phyloP scores from a whole-genome alignment of 2,888 invertebrate species.

The Scaptomyza polygonia region DNA sequence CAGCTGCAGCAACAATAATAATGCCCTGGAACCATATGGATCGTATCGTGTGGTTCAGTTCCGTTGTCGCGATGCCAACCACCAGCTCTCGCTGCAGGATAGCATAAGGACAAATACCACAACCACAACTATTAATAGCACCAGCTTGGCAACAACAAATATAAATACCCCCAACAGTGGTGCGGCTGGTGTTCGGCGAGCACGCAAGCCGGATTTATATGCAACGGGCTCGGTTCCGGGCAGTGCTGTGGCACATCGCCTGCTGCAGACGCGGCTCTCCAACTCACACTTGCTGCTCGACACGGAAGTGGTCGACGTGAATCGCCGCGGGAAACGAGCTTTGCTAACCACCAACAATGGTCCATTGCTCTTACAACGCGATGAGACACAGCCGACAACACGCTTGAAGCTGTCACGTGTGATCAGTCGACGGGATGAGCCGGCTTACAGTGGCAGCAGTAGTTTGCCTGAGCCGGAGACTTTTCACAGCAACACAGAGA shows the following conservation, averaged over 20 bases:
- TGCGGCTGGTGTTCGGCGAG: constrained; percentile 33
- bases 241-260: constrained; percentile 64
- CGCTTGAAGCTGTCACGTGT: constrained; percentile 79
- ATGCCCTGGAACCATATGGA: constrained; percentile 81
- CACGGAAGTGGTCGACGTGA: constrained; percentile 57
- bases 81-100: constrained; percentile 83
- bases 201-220: constrained; percentile 77
- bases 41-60: constrained; percentile 83
- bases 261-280: constrained; percentile 79
- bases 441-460: constrained; percentile 57
- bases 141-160: constrained; percentile 25
- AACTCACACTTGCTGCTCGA: constrained; percentile 62
- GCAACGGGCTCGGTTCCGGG: constrained; percentile 43
- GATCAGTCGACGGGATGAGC: constrained; percentile 72
- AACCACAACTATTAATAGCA: constrained; percentile 76
- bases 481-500: constrained; percentile 11
- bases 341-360: constrained; percentile 69
- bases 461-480: constrained; percentile 63
- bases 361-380: constrained; percentile 53
- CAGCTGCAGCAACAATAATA: constrained; percentile 83
- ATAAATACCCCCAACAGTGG: constrained; percentile 31
- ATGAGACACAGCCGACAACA: constrained; percentile 40
- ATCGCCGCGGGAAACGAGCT: constrained; percentile 66
- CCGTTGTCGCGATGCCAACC: constrained; percentile 82
- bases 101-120: constrained; percentile 82